Evolutionary conservation across 2,888 invertebrate genomes (phyloP), one percentile per base, ranked within the genome.

Genomic region (Troides oblongomaculatus): DNA sequence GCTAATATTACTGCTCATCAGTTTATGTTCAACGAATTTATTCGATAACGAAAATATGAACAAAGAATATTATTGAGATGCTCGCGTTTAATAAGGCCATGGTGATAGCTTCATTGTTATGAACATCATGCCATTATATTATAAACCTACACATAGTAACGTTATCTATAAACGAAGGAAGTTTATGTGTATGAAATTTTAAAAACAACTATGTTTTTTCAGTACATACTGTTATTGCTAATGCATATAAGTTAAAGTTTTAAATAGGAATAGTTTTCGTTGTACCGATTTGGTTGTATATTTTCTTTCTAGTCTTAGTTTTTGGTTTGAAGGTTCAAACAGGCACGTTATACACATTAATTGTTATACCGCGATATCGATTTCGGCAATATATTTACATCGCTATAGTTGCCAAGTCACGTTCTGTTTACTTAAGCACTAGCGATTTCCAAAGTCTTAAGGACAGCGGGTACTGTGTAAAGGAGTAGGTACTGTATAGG

Each of bases 361-460:
- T 72, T 74, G 72, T 73, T 73, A 69, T 72, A 73, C 69, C 71
- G 68, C 67, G 69, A 72, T 72, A 77, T 76, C 73, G 75, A 73
- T 76, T 76, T 74, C 72, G 67, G 57, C 65, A 56, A 61, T 67
- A 69, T 72, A 71, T 69, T 69, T 68, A 66, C 69, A 70, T 36
- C 83, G 84, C 81, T 84, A 83, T 77, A 78, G 83, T 79, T 87
- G 89, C 88, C 87, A 87, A 87, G 89, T 85, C 88, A 88, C 88
- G 87, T 87, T 80, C 80, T 71, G 77, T 75, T 79, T 77, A 71
- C 72, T 58, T 65, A 63, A 68, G 74, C 71, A 72, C 72, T 74
- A 83, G 79, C 79, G 76, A 75, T 81, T 82, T 81, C 66, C 76
- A 80, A 77, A 79, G 77, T 78, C 77, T 75, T 73, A 77, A 70